phyloP scores from a whole-genome alignment of 2,797 vertebrate genomes.

The Dermochelys coriacea region DNA sequence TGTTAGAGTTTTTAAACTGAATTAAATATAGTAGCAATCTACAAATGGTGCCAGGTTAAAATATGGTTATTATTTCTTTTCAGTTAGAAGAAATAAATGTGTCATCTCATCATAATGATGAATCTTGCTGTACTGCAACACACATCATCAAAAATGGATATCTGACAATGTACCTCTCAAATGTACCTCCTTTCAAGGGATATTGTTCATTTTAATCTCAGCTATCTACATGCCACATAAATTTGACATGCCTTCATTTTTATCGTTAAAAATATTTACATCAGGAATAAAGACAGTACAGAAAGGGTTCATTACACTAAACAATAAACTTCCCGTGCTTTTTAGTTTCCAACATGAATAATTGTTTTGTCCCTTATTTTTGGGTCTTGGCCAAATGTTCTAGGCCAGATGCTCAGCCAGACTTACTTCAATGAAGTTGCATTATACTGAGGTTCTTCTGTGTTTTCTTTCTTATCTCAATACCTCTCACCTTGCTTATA shows the following conservation, averaged over 20 bases:
- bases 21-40: not conserved
- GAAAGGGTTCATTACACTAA: not conserved
- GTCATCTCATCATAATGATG: not conserved
- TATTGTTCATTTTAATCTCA: not conserved
- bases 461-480: too few relatives aligned
- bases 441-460: too few relatives aligned
- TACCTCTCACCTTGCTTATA: not conserved
- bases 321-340: not conserved
- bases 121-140: not conserved
- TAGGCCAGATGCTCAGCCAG: not conserved
- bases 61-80: not conserved
- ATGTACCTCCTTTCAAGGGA: not conserved
- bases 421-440: not conserved
- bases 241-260: not conserved
- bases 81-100: not conserved
- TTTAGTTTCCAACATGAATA: not conserved
- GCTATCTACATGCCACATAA: not conserved
- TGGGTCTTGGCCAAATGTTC: not conserved
- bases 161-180: not conserved
- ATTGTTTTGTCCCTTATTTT: not conserved
- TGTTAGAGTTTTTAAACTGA: not conserved
- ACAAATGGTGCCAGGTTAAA: not conserved
- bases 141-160: not conserved
- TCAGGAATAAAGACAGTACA: not conserved
- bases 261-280: not conserved